Percentiles rank a stretch among this genome's conserved stretches.
Evolutionary conservation across 1,140 invertebrate genomes (phyloP).

Genomic region (Drosophila pandora): DNA sequence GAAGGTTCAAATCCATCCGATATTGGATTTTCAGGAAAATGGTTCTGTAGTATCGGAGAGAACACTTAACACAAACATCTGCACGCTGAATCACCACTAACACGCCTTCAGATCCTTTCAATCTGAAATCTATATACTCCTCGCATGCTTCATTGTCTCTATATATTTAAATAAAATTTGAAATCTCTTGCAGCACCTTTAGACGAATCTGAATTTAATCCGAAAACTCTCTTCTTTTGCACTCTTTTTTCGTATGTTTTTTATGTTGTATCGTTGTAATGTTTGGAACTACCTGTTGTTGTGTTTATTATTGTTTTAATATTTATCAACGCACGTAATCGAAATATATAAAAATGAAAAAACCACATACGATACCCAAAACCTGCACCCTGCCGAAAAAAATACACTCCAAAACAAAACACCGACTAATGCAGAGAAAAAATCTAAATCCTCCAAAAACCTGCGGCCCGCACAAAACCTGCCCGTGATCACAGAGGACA

Average conservation of each 20-base stretch:
- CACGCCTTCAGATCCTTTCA: conserved; percentile 8
- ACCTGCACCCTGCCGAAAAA: conserved; percentile 42
- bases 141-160: conserved; percentile 46
- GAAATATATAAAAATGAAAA: conserved; percentile 1
- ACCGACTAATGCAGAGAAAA: conserved; percentile 76
- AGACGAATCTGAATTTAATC: conserved; percentile 39
- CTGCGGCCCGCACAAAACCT: conserved; percentile 69
- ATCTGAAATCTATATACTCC: conserved; percentile 4
- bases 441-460: conserved; percentile 80
- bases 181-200: conserved; percentile 50
- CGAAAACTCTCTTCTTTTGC: conserved; percentile 41
- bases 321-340: conserved; percentile 43
- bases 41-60: conserved; percentile 17
- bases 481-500: conserved; percentile 83
- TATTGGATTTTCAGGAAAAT: conserved; percentile 28
- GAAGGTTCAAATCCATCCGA: conserved; percentile 12
- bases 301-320: conserved; percentile 61
- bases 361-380: conserved; percentile 37
- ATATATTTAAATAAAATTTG: conserved; percentile 38
- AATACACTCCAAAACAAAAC: conserved; percentile 12
- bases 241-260: conserved; percentile 62
- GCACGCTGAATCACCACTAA: conserved; percentile 43
- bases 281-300: conserved; percentile 52
- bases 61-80: conserved; percentile 16
- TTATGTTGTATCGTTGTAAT: conserved; percentile 42